Conservation (phyloP, 2,888 invertebrate genomes). For the Pteria penguin region DNA sequence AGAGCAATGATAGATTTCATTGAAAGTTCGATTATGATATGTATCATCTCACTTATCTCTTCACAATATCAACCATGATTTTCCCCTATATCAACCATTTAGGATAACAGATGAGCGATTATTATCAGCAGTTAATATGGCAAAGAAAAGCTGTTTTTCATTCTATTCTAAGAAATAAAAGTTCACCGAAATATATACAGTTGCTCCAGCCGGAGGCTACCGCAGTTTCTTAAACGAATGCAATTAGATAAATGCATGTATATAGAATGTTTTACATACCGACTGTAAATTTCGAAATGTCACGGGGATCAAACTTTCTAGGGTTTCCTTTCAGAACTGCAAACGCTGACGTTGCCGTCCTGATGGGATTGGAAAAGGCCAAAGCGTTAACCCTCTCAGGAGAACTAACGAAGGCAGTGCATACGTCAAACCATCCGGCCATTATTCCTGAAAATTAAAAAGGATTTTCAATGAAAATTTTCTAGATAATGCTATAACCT, state of each 20-base stretch:
- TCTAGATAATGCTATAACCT: constrained; percentile 11
- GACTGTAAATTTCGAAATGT: constrained; percentile 9
- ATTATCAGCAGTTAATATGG: no score
- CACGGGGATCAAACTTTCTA: constrained; percentile 38
- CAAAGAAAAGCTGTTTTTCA: no score
- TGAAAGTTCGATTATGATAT: no score
- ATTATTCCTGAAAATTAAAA: constrained; percentile 46
- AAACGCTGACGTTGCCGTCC: constrained; percentile 39
- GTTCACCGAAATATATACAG: no score
- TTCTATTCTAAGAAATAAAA: no score
- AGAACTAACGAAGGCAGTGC: constrained; percentile 43
- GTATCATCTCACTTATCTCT: no score
- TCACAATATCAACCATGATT: no score
- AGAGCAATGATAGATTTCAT: no score
- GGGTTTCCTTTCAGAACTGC: constrained; percentile 50
- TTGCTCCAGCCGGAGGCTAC: no score
- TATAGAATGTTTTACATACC: no score
- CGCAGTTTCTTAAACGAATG: background rate
- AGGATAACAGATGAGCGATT: no score
- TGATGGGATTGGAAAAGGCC: constrained; percentile 47
- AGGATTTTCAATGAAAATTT: background rate
- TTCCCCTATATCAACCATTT: no score
- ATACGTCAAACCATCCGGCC: constrained; percentile 56
- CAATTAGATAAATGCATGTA: background rate
- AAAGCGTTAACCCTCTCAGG: constrained; percentile 45